phyloP scores from a whole-genome alignment of 92 coral and sea anemone species.

The Parazoanthus atlanticus region DNA sequence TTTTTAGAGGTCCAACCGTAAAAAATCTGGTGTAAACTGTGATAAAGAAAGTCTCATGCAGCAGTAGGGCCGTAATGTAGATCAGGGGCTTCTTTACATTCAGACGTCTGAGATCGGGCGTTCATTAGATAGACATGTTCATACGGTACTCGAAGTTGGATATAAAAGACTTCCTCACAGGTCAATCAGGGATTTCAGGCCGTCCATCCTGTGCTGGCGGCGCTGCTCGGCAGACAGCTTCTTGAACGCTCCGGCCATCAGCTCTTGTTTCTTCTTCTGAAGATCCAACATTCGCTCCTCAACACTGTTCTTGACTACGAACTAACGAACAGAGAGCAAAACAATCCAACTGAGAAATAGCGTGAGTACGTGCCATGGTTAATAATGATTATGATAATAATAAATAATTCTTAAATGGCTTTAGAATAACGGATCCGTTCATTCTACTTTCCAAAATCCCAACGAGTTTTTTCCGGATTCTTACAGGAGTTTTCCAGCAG shows the following conservation, averaged over 20 bases:
- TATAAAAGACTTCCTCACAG: slow-evolving; percentile 25
- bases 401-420: too few relatives aligned
- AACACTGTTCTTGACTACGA: slow-evolving; percentile 77
- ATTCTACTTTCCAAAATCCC: too few relatives aligned
- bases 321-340: slow-evolving; percentile 39
- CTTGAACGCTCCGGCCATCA: slow-evolving; percentile 82
- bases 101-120: neutral
- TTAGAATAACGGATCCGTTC: too few relatives aligned
- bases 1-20: neutral
- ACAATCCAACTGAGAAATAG: neutral
- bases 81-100: neutral
- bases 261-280: slow-evolving; percentile 79
- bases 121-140: neutral
- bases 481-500: too few relatives aligned
- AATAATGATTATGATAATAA: too few relatives aligned
- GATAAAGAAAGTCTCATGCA: too few relatives aligned
- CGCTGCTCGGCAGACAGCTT: slow-evolving; percentile 72
- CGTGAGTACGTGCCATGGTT: neutral
- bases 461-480: too few relatives aligned
- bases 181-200: slow-evolving; percentile 75
- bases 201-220: slow-evolving; percentile 68
- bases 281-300: slow-evolving; percentile 87
- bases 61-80: too few relatives aligned
- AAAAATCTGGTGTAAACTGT: neutral
- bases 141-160: neutral